phyloP scores from a whole-genome alignment of 2,888 invertebrate genomes.

The Aproaerema taeniolella region DNA sequence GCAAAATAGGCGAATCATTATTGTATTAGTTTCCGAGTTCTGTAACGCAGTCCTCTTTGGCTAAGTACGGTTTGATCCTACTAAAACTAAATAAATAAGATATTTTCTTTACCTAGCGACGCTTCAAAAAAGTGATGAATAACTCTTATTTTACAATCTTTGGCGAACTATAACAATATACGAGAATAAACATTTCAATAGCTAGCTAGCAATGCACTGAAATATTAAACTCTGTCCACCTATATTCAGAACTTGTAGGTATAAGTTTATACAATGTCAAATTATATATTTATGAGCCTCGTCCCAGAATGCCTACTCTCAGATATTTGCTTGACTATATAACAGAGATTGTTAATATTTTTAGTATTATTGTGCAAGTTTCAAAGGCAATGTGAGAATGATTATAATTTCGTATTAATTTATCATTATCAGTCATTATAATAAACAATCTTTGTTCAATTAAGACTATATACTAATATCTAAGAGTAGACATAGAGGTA shows the following conservation, averaged over 20 bases:
- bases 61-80: slow-evolving; percentile 33
- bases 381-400: not conserved
- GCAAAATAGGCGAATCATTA: slow-evolving; percentile 72
- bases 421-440: not conserved
- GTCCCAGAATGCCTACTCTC: not conserved
- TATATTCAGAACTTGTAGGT: slow-evolving; percentile 11
- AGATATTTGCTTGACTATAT: too few species aligned
- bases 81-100: slow-evolving; percentile 19
- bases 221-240: slow-evolving; percentile 22
- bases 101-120: slow-evolving; percentile 57
- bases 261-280: slow-evolving; percentile 12
- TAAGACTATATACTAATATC: not conserved
- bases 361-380: too few species aligned
- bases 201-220: slow-evolving; percentile 48
- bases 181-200: slow-evolving; percentile 52
- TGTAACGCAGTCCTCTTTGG: slow-evolving; percentile 46
- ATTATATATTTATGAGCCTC: slow-evolving; percentile 2
- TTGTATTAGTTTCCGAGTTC: slow-evolving; percentile 64
- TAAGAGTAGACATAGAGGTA: not conserved
- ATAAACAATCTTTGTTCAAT: not conserved
- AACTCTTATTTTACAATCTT: slow-evolving; percentile 64
- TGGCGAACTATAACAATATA: slow-evolving; percentile 73
- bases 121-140: slow-evolving; percentile 54
- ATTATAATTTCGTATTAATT: too few species aligned
- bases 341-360: too few species aligned